Evolutionary conservation across 2,797 vertebrate genomes (phyloP).

Genomic region (Gymnocypris eckloni): DNA sequence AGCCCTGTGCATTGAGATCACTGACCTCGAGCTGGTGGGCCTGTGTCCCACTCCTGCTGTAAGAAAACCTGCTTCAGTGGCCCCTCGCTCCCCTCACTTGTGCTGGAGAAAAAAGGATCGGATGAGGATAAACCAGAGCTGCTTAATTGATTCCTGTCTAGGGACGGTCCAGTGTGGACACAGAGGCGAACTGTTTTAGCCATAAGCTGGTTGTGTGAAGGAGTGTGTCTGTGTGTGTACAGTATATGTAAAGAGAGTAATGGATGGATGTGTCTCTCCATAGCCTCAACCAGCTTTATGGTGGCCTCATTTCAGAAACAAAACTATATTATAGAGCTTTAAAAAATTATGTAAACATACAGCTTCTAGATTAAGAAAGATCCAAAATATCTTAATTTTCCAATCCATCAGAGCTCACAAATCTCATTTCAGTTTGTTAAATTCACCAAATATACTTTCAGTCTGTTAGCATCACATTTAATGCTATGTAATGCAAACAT

Average conservation of each 20-base stretch:
- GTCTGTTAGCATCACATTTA: neutral
- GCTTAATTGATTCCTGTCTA: constrained; percentile 63
- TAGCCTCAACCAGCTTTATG: neutral
- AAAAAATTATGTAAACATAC: neutral
- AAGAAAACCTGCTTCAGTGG: constrained; percentile 59
- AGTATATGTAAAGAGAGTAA: neutral
- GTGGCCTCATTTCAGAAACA: neutral
- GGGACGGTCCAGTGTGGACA: constrained; percentile 50
- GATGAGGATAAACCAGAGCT: constrained; percentile 59
- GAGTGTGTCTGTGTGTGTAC: neutral
- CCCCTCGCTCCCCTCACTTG: constrained; percentile 37
- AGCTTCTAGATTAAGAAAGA: neutral
- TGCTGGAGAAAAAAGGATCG: constrained; percentile 56
- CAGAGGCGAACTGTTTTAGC: constrained; percentile 42
- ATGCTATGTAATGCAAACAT: neutral
- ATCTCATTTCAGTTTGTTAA: neutral
- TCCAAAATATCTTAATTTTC: neutral
- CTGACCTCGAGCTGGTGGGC: constrained; percentile 54
- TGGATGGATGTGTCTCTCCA: neutral
- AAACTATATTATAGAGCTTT: neutral
- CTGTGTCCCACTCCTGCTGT: constrained; percentile 56
- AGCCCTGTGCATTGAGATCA: constrained; percentile 52
- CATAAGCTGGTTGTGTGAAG: constrained; percentile 29
- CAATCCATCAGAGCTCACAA: neutral
- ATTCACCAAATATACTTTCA: neutral